These are phyloP conservation scores for Pandemis corylana DNA, from an alignment of 2,888 invertebrate species.

Conservation along the genomic window DNA sequence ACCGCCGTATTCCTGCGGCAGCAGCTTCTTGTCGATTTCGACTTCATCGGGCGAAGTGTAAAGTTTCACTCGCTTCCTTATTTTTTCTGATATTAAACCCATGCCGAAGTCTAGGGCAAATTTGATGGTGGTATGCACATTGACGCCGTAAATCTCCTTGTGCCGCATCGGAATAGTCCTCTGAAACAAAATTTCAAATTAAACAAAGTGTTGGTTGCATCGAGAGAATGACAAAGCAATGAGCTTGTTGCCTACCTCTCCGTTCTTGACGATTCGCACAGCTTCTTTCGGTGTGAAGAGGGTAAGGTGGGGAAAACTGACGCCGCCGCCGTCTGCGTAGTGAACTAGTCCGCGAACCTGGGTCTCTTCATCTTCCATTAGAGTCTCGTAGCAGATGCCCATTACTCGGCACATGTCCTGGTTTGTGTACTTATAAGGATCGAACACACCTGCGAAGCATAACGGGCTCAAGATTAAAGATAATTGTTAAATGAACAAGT, in stretches of 20 bases:
- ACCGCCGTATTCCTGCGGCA: constrained; percentile 94
- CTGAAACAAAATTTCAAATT: constrained; percentile 68
- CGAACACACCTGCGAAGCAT: constrained; percentile 87
- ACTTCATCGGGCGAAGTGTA: constrained; percentile 87
- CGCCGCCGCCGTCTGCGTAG: constrained; percentile 90
- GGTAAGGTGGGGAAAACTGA: constrained; percentile 90
- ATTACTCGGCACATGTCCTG: constrained; percentile 92
- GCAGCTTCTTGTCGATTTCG: constrained; percentile 85
- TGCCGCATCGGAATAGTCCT: constrained; percentile 91
- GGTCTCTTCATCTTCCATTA: constrained; percentile 92
- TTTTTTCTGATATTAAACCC: constrained; percentile 91
- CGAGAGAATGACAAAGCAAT: background rate
- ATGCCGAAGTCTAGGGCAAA: constrained; percentile 91
- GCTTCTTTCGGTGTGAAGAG: constrained; percentile 92
- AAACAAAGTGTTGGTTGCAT: background rate
- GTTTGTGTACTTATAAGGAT: constrained; percentile 90
- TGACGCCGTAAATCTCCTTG: constrained; percentile 91
- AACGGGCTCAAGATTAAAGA: background rate
- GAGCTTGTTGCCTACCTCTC: constrained; percentile 84
- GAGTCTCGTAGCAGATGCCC: constrained; percentile 90
- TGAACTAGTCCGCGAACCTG: constrained; percentile 92
- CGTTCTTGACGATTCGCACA: constrained; percentile 91
- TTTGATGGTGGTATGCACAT: constrained; percentile 89
- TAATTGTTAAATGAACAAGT: background rate
- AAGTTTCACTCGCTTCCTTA: constrained; percentile 88